Base-by-base conservation (phyloP, 1,140 invertebrate genomes). In the Caenorhabditis latens region DNA sequence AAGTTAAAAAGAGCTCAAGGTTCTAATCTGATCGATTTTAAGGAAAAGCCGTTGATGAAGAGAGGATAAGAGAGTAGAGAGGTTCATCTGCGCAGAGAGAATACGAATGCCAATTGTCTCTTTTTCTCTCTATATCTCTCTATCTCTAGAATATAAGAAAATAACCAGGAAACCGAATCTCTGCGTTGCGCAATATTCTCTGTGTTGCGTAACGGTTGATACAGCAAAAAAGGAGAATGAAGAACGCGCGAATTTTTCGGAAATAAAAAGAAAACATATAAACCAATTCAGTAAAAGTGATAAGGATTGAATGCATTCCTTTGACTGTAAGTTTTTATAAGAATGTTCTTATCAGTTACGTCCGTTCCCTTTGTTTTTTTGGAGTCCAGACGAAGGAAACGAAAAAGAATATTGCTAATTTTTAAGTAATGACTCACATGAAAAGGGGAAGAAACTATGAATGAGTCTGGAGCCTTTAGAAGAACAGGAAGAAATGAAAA, bases 131-230 rank as follows among this genome's bases (percentile, higher is more conserved):
- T 79, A 9, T 79, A 3, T 79, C 46, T 50, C n/a, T 79, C 71
- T 79, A 8, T 79, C 46, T 43, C 21, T 48, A 50, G 24, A 71
- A 71, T 43, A 46, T 24, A 50, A 50, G 46, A 50, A 42, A 24
- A 79, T 46, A 79, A 79, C 71, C 46, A 79, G 71, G 71, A 79
- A 79, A 50, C 71, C 71, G 71, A 79, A 50, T 11, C 11, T 53
- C 11, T 7, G 46, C 42, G 71, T 50, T 50, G 43, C 71, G 71
- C 71, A 79, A 79, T 50, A 14, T 79, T 79, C 71, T 71, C 13
- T 48, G 65, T 71, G 24, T 79, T 79, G 71, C 71, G 46, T 79
- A 79, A 79, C 71, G 71, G 71, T 79, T 43, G 67, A 46, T 43
- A 13, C 32, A 67, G 32, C 32, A 32, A 42, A 40, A 67, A 67